These are phyloP conservation scores for Nymphicus hollandicus DNA, from an alignment of 2,113 vertebrate genomes.

Conservation along the genomic window DNA sequence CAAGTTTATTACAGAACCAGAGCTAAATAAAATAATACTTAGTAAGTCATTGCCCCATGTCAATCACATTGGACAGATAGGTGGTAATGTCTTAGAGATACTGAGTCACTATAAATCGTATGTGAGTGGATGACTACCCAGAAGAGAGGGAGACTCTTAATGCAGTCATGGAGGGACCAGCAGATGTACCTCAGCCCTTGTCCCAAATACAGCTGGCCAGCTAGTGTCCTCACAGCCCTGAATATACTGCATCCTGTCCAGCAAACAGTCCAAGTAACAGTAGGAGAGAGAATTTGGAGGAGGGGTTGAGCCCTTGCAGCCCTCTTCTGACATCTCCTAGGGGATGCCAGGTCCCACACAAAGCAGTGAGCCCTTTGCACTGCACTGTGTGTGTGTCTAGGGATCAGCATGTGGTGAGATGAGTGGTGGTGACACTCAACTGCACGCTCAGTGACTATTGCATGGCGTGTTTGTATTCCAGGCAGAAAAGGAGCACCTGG, in stretches of 20 bases:
- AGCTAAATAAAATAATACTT: not conserved
- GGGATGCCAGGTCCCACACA: not conserved
- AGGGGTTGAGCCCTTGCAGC: not conserved
- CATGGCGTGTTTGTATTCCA: constrained; percentile 41
- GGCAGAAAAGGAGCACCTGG: constrained; percentile 75
- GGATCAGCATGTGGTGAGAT: not conserved
- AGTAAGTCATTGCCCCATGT: not conserved
- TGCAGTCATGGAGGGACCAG: not conserved
- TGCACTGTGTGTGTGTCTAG: not conserved
- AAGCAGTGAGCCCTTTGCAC: not conserved
- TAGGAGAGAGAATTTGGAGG: not conserved
- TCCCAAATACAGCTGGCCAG: not conserved
- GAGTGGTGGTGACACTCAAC: not conserved
- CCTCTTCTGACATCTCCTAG: not conserved
- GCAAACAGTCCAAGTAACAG: not conserved
- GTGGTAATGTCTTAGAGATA: not conserved
- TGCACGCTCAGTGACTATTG: not conserved
- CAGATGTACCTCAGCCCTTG: not conserved
- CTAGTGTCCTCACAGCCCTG: not conserved
- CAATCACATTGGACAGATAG: not conserved
- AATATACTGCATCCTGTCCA: not conserved
- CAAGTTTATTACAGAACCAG: not conserved
- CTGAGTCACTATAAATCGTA: not conserved
- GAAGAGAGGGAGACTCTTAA: not conserved
- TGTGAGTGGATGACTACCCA: not conserved